Base-by-base conservation (phyloP, 2,797 vertebrate genomes). In the Takifugu rubripes region DNA sequence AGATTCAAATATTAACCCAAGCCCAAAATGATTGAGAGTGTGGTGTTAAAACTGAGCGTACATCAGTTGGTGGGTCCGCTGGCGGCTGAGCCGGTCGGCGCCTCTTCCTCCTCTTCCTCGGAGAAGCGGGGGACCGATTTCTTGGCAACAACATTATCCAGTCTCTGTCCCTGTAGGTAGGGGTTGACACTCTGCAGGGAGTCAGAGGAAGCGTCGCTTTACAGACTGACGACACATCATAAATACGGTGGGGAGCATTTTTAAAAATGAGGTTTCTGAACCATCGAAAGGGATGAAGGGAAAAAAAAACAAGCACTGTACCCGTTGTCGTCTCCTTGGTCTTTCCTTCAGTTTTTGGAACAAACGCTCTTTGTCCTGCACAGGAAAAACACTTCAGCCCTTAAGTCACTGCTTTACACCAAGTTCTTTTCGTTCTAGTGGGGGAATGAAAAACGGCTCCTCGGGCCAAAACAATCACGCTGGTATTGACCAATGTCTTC, bases 91-190 rank as follows among this genome's bases (percentile, higher is more conserved):
- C 48, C 42, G 0, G 71, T 59, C 3, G 74, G 27, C 6, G 59
- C 47, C 21, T 84, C 80, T 36, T 74, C 76, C 25, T 87, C 86
- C 7, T 96, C 94, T 68, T 98, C 96, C 56, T 97, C 94, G 27
- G 93, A 92, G 85, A 96, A 99, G 78, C 93, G 93, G 56, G 97
- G 97, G 59, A 94, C 96, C 17, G 96, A 99, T 83, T 99, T 99
- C 89, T 99, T 99, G 62, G 96, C 97, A 15, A 98, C 97, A 54
- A 99, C 97, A 0, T 94, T 97, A 79, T 96, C 94, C 85, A 99
- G 84, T 84, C 92, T 92, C 82, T 95, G 93, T 75, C 97, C 97
- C 92, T 93, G 93, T 56, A 98, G 88, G 76, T 97, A 99, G 0
- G 97, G 96, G 82, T 98, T 99, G 78, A 91, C 81, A 36, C 89